These are phyloP conservation scores for Sapayoa aenigma DNA, from an alignment of 2,113 vertebrate genomes.

Conservation along the genomic window DNA sequence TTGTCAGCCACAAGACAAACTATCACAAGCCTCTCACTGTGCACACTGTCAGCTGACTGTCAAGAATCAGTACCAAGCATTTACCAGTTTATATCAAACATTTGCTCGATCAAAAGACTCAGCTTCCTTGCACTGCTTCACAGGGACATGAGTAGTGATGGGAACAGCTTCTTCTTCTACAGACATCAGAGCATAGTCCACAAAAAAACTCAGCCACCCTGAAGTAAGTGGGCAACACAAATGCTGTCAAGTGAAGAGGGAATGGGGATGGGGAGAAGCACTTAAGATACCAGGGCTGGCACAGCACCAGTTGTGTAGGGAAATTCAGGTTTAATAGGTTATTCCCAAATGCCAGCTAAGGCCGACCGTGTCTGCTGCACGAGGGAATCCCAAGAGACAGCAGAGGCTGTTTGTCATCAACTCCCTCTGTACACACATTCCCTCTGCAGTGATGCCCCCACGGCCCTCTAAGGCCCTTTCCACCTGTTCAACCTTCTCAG, in stretches of 20 bases:
- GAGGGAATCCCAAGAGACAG: background rate
- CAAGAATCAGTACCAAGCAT: background rate
- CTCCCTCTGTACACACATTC: accelerated
- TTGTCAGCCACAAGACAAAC: background rate
- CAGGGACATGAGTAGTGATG: background rate
- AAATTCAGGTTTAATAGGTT: background rate
- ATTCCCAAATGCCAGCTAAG: background rate
- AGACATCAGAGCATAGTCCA: background rate
- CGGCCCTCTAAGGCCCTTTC: accelerated
- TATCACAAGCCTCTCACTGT: background rate
- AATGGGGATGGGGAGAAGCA: background rate
- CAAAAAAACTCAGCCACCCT: background rate
- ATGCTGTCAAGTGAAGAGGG: background rate
- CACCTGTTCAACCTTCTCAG: background rate
- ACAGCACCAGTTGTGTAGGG: background rate
- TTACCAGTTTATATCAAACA: background rate
- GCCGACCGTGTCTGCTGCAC: background rate
- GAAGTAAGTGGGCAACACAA: background rate
- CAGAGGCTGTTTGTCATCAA: background rate
- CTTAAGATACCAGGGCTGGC: background rate
- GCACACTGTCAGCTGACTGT: accelerated
- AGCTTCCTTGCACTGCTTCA: background rate
- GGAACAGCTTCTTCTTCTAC: background rate
- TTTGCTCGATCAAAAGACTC: background rate
- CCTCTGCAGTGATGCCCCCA: accelerated